Evolutionary conservation across 2,797 vertebrate species (phyloP).

Genomic region (Pipistrellus pygmaeus): DNA sequence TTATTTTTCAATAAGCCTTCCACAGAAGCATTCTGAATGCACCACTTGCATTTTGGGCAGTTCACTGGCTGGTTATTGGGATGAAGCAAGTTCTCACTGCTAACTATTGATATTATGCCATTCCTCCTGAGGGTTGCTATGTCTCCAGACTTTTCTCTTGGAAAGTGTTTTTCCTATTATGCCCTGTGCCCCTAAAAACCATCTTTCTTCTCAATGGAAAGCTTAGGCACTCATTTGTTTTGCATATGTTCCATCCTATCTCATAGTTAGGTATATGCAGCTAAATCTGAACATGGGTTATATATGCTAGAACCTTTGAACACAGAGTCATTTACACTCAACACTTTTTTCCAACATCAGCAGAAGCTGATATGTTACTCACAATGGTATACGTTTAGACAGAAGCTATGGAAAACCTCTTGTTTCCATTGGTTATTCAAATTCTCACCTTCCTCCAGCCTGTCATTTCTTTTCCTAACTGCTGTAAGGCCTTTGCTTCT

Average conservation of each 20-base stretch:
- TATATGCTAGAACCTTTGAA: not conserved
- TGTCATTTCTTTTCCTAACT: not conserved
- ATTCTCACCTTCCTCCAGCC: conserved; percentile 8
- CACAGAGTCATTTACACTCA: not conserved
- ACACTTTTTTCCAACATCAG: not conserved
- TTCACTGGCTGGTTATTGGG: not conserved
- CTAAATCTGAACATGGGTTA: not conserved
- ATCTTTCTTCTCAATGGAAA: not conserved
- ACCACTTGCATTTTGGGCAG: not conserved
- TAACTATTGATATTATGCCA: too few relatives aligned
- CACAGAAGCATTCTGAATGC: not conserved
- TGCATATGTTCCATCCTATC: not conserved
- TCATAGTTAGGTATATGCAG: not conserved
- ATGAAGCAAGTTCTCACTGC: not conserved
- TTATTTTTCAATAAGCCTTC: not conserved
- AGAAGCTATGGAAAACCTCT: not conserved
- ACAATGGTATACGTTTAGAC: not conserved
- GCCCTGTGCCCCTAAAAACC: not conserved
- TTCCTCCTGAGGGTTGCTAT: too few relatives aligned
- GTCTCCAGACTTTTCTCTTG: not conserved
- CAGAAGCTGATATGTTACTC: not conserved
- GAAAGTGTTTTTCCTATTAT: not conserved
- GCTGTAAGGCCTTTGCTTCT: not conserved
- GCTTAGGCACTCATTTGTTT: not conserved
- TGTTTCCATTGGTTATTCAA: not conserved